Percentiles rank a stretch among this genome's conserved stretches.
phyloP scores from a whole-genome alignment of 2,113 vertebrate species.

The Equus quagga region DNA sequence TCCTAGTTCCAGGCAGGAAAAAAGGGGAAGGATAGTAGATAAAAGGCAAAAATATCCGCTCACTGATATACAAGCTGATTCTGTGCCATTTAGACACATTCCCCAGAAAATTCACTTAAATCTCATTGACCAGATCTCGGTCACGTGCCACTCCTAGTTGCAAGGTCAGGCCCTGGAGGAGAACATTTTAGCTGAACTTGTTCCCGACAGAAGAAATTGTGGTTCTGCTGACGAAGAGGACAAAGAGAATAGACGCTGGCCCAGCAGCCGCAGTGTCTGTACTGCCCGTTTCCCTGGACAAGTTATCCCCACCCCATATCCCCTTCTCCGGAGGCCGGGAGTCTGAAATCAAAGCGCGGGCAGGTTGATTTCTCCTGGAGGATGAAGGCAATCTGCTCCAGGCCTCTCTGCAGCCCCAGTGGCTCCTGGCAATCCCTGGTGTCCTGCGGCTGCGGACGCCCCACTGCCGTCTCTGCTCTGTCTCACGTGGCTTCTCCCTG shows the following conservation, averaged over 20 bases:
- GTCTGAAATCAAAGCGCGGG: neutral
- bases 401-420: neutral
- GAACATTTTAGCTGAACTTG: neutral
- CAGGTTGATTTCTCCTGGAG: neutral
- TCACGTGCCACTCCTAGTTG: neutral
- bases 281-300: no score
- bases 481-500: neutral
- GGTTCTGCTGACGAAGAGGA: neutral
- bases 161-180: neutral
- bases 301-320: neutral
- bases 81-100: neutral
- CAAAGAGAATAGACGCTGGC: neutral
- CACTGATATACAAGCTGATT: no score
- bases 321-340: neutral
- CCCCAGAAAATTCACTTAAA: neutral
- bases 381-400: neutral
- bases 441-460: neutral
- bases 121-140: neutral
- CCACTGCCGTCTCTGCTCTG: neutral
- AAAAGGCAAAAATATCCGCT: neutral
- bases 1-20: neutral
- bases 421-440: neutral
- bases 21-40: neutral
- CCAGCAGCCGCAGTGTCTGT: neutral
- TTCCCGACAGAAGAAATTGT: neutral